Evolutionary conservation across 2,113 vertebrate genomes (phyloP).

Genomic region (Naja naja): DNA sequence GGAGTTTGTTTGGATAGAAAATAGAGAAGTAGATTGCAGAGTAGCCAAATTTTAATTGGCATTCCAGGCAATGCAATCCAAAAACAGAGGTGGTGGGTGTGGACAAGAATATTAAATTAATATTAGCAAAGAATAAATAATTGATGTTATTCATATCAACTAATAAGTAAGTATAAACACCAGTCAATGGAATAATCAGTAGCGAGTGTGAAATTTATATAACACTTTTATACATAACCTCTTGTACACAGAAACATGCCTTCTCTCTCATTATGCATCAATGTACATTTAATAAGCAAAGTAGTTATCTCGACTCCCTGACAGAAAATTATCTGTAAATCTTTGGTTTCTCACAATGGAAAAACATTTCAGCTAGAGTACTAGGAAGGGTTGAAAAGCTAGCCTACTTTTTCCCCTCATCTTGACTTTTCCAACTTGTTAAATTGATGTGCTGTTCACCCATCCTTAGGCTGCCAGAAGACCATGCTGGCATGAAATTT

Average conservation of each 20-base stretch:
- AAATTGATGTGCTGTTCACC: background rate
- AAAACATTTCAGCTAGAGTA: background rate
- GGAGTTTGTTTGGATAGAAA: background rate
- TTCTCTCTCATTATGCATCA: background rate
- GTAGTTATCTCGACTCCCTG: background rate
- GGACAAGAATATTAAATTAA: background rate
- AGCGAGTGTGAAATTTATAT: background rate
- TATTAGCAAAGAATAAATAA: background rate
- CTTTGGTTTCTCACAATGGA: background rate
- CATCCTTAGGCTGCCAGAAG: background rate
- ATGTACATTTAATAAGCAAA: background rate
- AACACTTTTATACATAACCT: background rate
- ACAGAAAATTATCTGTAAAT: background rate
- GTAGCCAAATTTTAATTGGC: background rate
- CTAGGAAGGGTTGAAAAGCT: background rate
- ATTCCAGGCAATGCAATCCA: background rate
- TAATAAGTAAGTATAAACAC: background rate
- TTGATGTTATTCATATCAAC: background rate
- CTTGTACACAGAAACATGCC: background rate
- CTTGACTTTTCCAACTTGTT: background rate
- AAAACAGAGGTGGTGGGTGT: background rate
- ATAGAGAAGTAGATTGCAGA: background rate
- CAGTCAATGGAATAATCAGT: background rate
- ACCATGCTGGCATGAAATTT: background rate
- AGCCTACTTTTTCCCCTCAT: background rate